Percentiles rank a stretch among this genome's conserved stretches.
phyloP scores from a whole-genome alignment of 2,113 vertebrate species.

The Physeter macrocephalus region DNA sequence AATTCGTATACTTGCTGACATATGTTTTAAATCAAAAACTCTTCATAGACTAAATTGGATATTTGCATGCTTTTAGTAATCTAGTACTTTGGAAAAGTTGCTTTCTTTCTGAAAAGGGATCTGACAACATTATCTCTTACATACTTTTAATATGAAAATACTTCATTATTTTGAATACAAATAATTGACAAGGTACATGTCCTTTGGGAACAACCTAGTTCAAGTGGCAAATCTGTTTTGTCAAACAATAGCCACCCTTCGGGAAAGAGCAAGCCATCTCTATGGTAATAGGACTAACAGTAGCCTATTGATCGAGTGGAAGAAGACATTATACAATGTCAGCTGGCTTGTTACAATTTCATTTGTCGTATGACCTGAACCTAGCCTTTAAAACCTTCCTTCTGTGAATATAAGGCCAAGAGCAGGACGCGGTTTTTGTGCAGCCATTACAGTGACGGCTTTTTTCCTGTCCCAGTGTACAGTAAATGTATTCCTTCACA shows the following conservation, averaged over 20 bases:
- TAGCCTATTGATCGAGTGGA: constrained; percentile 87
- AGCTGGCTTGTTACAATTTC: constrained; percentile 88
- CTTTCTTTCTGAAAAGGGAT: constrained; percentile 32
- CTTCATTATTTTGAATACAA: constrained; percentile 81
- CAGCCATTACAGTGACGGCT: constrained; percentile 56
- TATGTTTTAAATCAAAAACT: constrained; percentile 29
- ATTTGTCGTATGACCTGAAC: constrained; percentile 86
- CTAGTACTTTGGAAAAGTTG: constrained; percentile 48
- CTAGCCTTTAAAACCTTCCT: constrained; percentile 87
- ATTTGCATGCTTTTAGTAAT: constrained; percentile 14
- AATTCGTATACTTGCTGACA: background rate
- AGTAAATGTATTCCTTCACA: constrained; percentile 55
- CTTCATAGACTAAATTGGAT: background rate
- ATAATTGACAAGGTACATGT: constrained; percentile 87
- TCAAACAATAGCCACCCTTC: constrained; percentile 85
- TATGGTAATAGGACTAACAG: constrained; percentile 87
- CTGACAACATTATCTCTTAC: constrained; percentile 39
- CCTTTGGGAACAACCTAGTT: constrained; percentile 83
- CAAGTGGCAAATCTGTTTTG: constrained; percentile 86
- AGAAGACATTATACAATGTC: constrained; percentile 90
- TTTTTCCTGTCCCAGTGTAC: background rate
- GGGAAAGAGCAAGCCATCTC: constrained; percentile 85
- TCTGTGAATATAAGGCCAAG: constrained; percentile 74
- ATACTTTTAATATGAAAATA: constrained; percentile 80
- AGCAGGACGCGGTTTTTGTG: constrained; percentile 68